These are phyloP conservation scores for Ceratitis capitata DNA, from an alignment of 1,140 invertebrate genomes.

Conservation along the genomic window DNA sequence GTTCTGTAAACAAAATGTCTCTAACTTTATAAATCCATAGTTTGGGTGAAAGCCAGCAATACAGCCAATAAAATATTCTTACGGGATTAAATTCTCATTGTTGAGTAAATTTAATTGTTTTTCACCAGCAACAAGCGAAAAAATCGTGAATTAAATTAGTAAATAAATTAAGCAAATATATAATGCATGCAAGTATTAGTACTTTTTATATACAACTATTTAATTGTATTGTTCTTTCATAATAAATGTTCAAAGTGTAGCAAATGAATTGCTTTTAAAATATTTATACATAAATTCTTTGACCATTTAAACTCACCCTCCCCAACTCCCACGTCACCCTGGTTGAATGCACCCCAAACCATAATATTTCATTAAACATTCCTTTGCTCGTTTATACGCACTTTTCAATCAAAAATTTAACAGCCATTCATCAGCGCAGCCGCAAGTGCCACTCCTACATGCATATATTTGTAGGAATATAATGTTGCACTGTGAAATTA, in stretches of 20 bases:
- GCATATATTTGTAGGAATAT: no score
- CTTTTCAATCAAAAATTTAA: slow-evolving; percentile 41
- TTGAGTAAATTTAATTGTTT: no score
- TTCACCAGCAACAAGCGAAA: no score
- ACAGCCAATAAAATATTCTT: background rate
- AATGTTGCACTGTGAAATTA: slow-evolving; percentile 22
- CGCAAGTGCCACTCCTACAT: no score
- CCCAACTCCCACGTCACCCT: background rate
- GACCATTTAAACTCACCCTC: background rate
- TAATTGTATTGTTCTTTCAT: background rate
- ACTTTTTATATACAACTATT: no score
- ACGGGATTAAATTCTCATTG: background rate
- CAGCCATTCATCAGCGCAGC: background rate
- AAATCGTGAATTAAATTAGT: background rate
- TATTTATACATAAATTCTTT: background rate
- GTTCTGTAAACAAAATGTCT: no score
- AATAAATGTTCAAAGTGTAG: background rate
- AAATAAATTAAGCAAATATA: background rate
- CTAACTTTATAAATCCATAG: background rate
- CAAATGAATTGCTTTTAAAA: background rate
- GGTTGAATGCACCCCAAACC: background rate
- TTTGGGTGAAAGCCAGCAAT: background rate
- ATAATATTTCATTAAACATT: slow-evolving; percentile 17
- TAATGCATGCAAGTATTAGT: no score
- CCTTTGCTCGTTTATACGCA: background rate